Conservation (phyloP, 2,797 vertebrate genomes). For the Thalassophryne amazonica region DNA sequence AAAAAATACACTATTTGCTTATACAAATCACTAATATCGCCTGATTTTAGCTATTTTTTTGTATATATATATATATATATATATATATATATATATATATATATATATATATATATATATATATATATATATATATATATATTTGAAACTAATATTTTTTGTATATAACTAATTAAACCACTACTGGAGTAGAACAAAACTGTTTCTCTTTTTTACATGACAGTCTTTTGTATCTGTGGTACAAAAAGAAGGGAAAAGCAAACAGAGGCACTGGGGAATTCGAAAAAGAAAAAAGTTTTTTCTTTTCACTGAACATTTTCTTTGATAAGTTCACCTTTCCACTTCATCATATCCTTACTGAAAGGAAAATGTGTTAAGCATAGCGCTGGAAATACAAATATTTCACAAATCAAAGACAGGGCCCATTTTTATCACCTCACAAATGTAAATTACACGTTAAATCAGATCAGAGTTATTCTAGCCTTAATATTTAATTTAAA, state of each 20-base stretch:
- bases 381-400: not conserved
- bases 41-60: no score
- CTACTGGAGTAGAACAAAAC: not conserved
- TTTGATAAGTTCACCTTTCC: constrained; percentile 12
- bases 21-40: no score
- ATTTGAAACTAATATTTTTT: no score
- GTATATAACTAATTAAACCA: not conserved
- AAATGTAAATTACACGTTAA: not conserved
- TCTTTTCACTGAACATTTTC: constrained; percentile 10
- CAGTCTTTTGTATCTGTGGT: constrained; percentile 1
- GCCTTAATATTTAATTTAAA: constrained; percentile 25
- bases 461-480: constrained; percentile 5
- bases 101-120: no score
- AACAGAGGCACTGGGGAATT: not conserved
- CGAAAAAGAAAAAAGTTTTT: constrained; percentile 13
- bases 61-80: no score
- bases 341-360: not conserved
- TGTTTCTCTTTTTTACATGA: not conserved
- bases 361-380: not conserved
- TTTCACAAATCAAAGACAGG: not conserved
- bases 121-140: no score
- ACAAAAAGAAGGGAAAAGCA: constrained; percentile 4
- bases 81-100: no score
- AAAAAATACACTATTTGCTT: no score
- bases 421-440: not conserved